A percentile compares a stretch with the other conserved stretches of the same genome.
phyloP scores from a whole-genome alignment of 2,797 vertebrate species.

The Eulemur albifrons region DNA sequence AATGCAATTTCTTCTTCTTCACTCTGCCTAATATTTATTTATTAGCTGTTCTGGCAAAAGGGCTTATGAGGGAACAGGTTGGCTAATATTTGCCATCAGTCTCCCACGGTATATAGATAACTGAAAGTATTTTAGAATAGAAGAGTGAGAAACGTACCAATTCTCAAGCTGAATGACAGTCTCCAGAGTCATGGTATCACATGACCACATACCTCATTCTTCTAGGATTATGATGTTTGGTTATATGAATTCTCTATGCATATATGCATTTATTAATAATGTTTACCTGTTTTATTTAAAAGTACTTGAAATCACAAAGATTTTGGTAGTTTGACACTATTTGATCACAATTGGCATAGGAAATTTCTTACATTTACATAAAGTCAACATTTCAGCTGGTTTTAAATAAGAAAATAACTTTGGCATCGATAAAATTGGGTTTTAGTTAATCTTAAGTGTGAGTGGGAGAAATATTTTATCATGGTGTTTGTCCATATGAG shows the following conservation, averaged over 20 bases:
- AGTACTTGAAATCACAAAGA: not conserved
- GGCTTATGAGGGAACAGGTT: not conserved
- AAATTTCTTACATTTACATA: not conserved
- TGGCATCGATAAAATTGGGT: not conserved
- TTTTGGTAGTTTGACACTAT: not conserved
- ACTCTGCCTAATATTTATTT: not conserved
- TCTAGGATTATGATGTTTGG: not conserved
- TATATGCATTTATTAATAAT: not conserved
- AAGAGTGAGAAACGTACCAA: not conserved
- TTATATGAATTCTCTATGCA: not conserved
- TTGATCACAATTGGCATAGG: not conserved
- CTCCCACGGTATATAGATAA: not conserved
- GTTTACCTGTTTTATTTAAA: not conserved
- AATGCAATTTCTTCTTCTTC: not conserved
- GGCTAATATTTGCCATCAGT: not conserved
- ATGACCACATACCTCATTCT: not conserved
- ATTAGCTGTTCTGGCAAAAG: not conserved
- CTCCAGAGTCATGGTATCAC: not conserved
- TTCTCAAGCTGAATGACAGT: not conserved
- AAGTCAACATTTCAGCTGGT: slow-evolving; percentile 8
- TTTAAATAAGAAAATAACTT: not conserved
- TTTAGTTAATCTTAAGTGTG: not conserved
- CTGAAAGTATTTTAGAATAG: not conserved
- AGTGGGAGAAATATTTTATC: not conserved
- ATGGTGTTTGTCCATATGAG: not conserved